Conservation (phyloP, 2,113 vertebrate species). For the Sporophila hypoxantha region DNA sequence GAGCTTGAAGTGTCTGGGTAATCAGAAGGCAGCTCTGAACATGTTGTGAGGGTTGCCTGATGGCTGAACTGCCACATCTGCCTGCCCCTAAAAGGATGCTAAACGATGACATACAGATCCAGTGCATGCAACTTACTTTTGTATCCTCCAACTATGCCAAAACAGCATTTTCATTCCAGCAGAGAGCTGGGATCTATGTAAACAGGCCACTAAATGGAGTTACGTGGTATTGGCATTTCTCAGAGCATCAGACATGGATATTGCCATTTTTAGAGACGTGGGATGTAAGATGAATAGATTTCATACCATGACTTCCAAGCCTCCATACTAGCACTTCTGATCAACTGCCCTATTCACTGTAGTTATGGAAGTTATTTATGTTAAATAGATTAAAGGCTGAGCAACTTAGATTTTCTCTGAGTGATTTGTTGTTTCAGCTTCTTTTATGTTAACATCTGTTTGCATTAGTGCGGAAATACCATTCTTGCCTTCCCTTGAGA, state of each 20-base stretch:
- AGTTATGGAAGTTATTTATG: constrained; percentile 43
- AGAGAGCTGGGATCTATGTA: not conserved
- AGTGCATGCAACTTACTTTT: not conserved
- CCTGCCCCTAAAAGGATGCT: not conserved
- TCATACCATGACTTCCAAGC: constrained; percentile 48
- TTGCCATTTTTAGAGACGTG: constrained; percentile 4
- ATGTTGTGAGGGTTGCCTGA: not conserved
- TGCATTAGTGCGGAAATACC: not conserved
- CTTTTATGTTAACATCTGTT: not conserved
- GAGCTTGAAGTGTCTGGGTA: not conserved
- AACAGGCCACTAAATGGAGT: not conserved
- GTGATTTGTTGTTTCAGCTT: constrained; percentile 16
- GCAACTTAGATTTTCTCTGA: not conserved
- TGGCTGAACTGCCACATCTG: not conserved
- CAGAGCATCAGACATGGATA: not conserved
- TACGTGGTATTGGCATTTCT: not conserved
- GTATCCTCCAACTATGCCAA: not conserved
- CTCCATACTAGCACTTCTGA: constrained; percentile 4
- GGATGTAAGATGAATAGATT: constrained; percentile 22
- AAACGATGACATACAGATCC: not conserved
- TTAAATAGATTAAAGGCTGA: constrained; percentile 18
- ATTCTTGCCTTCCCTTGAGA: not conserved
- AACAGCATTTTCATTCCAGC: not conserved
- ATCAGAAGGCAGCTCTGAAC: not conserved
- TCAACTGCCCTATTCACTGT: constrained; percentile 30